Base-by-base conservation (phyloP, 2,888 invertebrate genomes). In the Leptopterna dolabrata region DNA sequence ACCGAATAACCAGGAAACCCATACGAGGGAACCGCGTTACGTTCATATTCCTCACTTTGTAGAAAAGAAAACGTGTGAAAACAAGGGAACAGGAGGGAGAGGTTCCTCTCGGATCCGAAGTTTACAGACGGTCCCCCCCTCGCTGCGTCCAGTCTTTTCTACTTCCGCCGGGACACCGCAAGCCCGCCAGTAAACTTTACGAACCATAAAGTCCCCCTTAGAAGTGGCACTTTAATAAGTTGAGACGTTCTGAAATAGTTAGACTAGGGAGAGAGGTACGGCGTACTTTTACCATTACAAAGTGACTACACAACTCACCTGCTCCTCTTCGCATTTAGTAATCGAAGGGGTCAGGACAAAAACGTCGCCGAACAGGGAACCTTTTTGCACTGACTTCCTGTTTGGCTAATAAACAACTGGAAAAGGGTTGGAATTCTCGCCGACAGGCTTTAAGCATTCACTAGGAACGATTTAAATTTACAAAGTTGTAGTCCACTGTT, bases 191-290 rank as follows among this genome's bases (percentile, higher is more conserved):
- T 73, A 73, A 73, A 73, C 36, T 73, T 73, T 73, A 73, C 73
- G 73, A 73, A 73, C 73, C 73, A 73, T 73, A 73, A 73, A 73
- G 73, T 41, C 36, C 73, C 73, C 73, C 36, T 36, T 73, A 30
- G 73, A 73, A 30, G 36, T 73, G 73, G 73, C 73, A 73, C 73
- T 73, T 73, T 73, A n/a, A 73, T 73, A 73, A 73, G 73, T 73
- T 73, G 73, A 73, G 73, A 73, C 73, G 30, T 71, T 73, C 36
- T 73, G 73, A 73, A 73, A 73, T 73, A 73, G 73, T 73, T 36
- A 73, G 73, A 73, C 63, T 1, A 6, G 13, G 47, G 24, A 7
- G 63, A 27, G 63, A 63, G 19, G 24, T 19, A 6, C 9, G 55
- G 9, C 6, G 63, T 7, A 63, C 63, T 63, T 19, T 24, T 11